A percentile compares a stretch with the other conserved stretches of the same genome.
phyloP scores from a whole-genome alignment of 2,888 invertebrate genomes.

The Xestia sexstrigata region DNA sequence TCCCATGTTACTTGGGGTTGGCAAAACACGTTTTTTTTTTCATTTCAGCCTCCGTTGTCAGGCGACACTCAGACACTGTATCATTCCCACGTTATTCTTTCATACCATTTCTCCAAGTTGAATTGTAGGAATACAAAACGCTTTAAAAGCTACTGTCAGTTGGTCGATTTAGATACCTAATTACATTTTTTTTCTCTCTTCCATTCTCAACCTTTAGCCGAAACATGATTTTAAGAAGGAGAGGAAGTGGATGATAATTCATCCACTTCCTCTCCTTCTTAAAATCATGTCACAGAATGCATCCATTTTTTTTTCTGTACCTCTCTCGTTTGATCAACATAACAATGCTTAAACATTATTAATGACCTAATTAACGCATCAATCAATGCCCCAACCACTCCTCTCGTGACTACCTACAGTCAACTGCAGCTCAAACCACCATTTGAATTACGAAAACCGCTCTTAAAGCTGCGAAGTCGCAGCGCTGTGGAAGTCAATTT shows the following conservation, averaged over 20 bases:
- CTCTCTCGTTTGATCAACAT: not conserved
- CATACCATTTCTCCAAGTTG: too few relatives aligned
- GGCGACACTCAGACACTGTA: too few relatives aligned
- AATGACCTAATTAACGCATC: slow-evolving; percentile 32
- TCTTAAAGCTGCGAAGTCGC: not conserved
- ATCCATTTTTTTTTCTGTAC: not conserved
- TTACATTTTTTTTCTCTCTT: not conserved
- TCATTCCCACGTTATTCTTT: too few relatives aligned
- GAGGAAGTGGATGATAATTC: too few relatives aligned
- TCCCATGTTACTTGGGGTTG: too few relatives aligned
- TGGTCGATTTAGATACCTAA: not conserved
- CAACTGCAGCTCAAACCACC: not conserved
- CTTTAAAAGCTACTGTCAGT: too few relatives aligned
- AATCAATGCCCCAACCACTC: slow-evolving; percentile 24
- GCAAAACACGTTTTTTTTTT: too few relatives aligned
- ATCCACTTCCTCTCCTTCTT: not conserved
- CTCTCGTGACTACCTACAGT: slow-evolving; percentile 17
- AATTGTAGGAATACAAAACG: too few relatives aligned
- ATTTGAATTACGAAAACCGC: not conserved
- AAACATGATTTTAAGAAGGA: too few relatives aligned
- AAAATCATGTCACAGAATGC: not conserved
- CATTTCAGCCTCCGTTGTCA: too few relatives aligned
- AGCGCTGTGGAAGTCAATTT: not conserved
- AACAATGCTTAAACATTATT: slow-evolving; percentile 4
- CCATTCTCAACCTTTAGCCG: not conserved